Evolutionary conservation across 2,888 invertebrate species (phyloP), one percentile per base, ranked within the genome.

Genomic region (Creontiades dilutus): DNA sequence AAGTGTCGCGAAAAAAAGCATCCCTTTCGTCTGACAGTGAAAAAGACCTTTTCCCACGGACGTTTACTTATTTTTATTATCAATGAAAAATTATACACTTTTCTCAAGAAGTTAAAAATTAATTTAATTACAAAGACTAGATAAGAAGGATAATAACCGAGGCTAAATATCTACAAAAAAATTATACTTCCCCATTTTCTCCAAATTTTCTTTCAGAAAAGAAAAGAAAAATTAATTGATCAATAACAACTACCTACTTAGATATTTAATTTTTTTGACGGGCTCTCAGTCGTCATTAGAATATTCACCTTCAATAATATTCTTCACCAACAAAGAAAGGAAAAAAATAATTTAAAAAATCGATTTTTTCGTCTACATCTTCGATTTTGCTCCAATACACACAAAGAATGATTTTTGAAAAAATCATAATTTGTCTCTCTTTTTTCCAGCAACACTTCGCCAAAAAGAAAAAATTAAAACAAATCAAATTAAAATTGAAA

Each of bases 71-170:
- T 37, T 19, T 76, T 88, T 88, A 82, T 78, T 78, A 46, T 47
- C 78, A 78, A 75, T 75, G 37, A 86, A 88, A 85, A 88, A 88
- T 88, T 88, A 88, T 88, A 88, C 88, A 78, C 52, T 78, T 76
- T 88, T 80, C 27, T 48, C 27, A 48, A 48, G 14, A n/a, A 78
- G 88, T 78, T 68, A 23, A 88, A 88, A 88, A 88, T 88, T 88
- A 88, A 88, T 88, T 88, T 88, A 76, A 88, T 88, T 88, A 88
- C 88, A 88, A 88, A 88, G 88, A 88, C 88, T 88, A 88, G 88
- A 88, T 88, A 88, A 78, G 88, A 88, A 88, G 80, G 88, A 80
- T 86, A 88, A 88, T 88, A 88, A 88, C 88, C 78, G 78, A 78
- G 76, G 88, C 88, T 76, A 88, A 46, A 52, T 78, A 88, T 88